Conservation (phyloP, 2,113 vertebrate genomes). For the Zosterops hypoxanthus region DNA sequence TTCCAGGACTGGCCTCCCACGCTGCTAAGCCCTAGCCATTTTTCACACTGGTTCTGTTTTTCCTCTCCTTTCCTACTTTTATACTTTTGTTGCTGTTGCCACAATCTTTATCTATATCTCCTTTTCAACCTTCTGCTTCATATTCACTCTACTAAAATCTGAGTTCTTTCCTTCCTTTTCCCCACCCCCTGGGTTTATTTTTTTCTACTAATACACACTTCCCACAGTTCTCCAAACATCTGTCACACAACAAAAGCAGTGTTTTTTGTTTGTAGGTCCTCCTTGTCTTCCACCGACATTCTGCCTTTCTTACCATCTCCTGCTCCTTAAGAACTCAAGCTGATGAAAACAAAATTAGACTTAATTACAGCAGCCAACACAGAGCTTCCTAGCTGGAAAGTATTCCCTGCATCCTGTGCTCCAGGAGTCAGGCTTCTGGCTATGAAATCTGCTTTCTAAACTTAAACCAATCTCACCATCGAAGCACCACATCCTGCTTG, state of each 20-base stretch:
- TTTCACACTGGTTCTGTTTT: neutral
- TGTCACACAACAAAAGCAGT: neutral
- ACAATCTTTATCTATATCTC: neutral
- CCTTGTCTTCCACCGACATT: neutral
- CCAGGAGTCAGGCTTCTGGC: neutral
- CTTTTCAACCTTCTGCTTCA: neutral
- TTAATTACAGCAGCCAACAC: neutral
- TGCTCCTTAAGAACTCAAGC: neutral
- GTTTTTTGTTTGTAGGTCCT: neutral
- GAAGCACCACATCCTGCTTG: neutral
- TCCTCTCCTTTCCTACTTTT: neutral
- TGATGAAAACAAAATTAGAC: neutral
- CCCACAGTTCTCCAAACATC: neutral
- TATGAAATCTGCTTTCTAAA: conserved; percentile 11
- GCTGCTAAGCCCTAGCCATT: neutral
- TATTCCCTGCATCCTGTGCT: neutral
- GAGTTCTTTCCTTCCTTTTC: neutral
- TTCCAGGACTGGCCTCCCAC: neutral
- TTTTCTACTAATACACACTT: neutral
- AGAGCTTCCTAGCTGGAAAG: neutral
- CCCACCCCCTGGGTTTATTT: neutral
- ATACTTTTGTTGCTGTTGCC: neutral
- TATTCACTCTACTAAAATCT: neutral
- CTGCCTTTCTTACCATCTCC: neutral
- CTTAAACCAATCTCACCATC: neutral